Percentiles rank a stretch among this genome's conserved stretches.
phyloP scores from a whole-genome alignment of 2,888 invertebrate species.

The Pyrrhosoma nymphula region DNA sequence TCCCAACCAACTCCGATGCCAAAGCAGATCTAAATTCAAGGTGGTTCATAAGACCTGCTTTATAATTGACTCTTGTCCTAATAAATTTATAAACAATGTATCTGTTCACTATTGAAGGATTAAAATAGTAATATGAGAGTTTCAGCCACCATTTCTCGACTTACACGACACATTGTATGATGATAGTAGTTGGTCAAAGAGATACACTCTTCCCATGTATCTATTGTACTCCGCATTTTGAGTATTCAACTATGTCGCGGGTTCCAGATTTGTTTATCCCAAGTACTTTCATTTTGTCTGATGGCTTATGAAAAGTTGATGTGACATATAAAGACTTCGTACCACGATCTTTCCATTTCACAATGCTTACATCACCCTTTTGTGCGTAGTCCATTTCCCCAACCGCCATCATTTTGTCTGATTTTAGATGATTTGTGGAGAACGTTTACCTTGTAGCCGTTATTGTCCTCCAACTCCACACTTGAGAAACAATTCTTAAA shows the following conservation, averaged over 20 bases:
- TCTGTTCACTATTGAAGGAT: slow-evolving; percentile 73
- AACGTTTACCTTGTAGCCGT: slow-evolving; percentile 73
- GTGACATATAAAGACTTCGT: slow-evolving; percentile 71
- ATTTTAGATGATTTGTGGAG: slow-evolving; percentile 72
- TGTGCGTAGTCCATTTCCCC: slow-evolving; percentile 72
- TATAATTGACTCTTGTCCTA: slow-evolving; percentile 68
- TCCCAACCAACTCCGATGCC: too few relatives aligned
- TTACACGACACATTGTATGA: slow-evolving; percentile 73
- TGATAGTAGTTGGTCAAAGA: slow-evolving; percentile 73
- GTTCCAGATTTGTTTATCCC: too few relatives aligned
- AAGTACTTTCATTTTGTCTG: too few relatives aligned
- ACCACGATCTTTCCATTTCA: slow-evolving; percentile 74
- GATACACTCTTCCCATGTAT: slow-evolving; percentile 74
- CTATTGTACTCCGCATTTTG: slow-evolving; percentile 73
- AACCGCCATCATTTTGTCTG: slow-evolving; percentile 72
- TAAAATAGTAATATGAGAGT: slow-evolving; percentile 74
- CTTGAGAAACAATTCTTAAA: not conserved
- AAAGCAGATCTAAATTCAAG: too few relatives aligned
- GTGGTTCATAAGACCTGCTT: slow-evolving; percentile 66
- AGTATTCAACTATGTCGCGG: slow-evolving; percentile 72
- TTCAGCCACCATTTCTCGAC: slow-evolving; percentile 75
- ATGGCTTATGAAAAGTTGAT: slow-evolving; percentile 71
- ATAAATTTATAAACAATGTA: slow-evolving; percentile 71
- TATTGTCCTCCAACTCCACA: slow-evolving; percentile 72
- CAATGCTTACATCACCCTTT: too few relatives aligned